Evolutionary conservation across 2,113 vertebrate species (phyloP).

Genomic region (Dolichotis patagonum): DNA sequence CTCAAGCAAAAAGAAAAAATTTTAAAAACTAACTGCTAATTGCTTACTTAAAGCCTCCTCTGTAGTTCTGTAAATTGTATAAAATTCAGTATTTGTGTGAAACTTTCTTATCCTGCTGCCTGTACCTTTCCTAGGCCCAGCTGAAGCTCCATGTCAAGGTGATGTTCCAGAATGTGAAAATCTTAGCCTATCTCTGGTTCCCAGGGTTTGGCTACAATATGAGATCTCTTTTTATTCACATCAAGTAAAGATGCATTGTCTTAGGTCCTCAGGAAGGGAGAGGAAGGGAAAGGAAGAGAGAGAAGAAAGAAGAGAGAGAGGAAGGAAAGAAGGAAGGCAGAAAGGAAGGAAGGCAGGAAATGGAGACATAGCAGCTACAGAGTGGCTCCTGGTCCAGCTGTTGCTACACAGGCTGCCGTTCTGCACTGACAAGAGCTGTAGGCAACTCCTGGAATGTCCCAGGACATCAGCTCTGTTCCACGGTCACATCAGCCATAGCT

Average conservation of each 20-base stretch:
- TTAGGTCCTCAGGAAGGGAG: neutral
- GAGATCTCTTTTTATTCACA: constrained; percentile 13
- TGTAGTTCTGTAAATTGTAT: neutral
- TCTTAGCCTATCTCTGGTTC: neutral
- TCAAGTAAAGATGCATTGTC: constrained; percentile 20
- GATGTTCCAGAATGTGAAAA: constrained; percentile 8
- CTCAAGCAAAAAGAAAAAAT: constrained; percentile 11
- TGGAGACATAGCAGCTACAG: neutral
- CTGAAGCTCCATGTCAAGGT: neutral
- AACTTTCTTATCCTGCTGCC: neutral
- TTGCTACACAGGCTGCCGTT: neutral
- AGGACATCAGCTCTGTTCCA: neutral
- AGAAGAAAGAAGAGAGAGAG: neutral
- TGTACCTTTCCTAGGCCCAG: neutral
- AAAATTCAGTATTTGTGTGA: constrained; percentile 3
- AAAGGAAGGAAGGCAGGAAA: neutral
- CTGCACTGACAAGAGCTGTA: neutral
- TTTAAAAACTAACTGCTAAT: neutral
- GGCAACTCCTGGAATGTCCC: too few relatives aligned
- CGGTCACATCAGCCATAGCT: neutral
- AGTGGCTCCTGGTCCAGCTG: neutral
- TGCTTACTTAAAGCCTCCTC: neutral
- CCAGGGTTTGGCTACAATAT: neutral
- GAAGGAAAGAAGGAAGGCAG: too few relatives aligned
- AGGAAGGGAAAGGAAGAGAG: too few relatives aligned